Percentiles rank a stretch among this genome's conserved stretches.
Evolutionary conservation across 1,140 invertebrate genomes (phyloP).

Genomic region (Sitodiplosis mosellana): DNA sequence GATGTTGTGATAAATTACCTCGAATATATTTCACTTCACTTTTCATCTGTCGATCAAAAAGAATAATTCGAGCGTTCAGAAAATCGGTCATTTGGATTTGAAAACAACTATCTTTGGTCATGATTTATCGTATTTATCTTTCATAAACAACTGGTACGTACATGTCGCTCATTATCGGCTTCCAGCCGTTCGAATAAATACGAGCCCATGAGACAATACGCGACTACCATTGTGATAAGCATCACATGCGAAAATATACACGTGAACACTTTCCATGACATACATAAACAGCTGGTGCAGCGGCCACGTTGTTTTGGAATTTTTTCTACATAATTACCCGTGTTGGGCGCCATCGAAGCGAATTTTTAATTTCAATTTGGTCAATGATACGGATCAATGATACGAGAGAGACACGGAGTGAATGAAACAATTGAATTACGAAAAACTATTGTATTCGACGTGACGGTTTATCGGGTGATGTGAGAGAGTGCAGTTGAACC

Average conservation of each 20-base stretch:
- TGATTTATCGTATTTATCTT: background rate
- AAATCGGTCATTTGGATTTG: background rate
- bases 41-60: slow-evolving; percentile 42
- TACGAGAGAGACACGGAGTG: too few species aligned
- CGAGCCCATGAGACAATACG: slow-evolving; percentile 75
- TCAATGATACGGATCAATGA: too few species aligned
- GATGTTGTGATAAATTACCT: slow-evolving; percentile 50
- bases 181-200: slow-evolving; percentile 70
- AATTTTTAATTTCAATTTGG: too few species aligned
- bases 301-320: slow-evolving; percentile 17
- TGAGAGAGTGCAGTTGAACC: too few species aligned
- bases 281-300: slow-evolving; percentile 33
- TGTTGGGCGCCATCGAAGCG: too few species aligned
- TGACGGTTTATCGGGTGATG: too few species aligned
- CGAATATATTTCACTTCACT: slow-evolving; percentile 52
- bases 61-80: background rate
- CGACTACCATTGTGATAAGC: slow-evolving; percentile 58
- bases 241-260: slow-evolving; percentile 78
- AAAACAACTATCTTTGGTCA: background rate
- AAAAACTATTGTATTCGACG: too few species aligned
- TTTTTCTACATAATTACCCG: slow-evolving; percentile 7
- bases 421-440: too few species aligned
- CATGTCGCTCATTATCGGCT: slow-evolving; percentile 50
- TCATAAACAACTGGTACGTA: too few species aligned
- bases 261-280: slow-evolving; percentile 59